Percentiles rank a stretch among this genome's conserved stretches.
Conservation (phyloP, 1,140 invertebrate species). For the Lepidotrigona ventralis region DNA sequence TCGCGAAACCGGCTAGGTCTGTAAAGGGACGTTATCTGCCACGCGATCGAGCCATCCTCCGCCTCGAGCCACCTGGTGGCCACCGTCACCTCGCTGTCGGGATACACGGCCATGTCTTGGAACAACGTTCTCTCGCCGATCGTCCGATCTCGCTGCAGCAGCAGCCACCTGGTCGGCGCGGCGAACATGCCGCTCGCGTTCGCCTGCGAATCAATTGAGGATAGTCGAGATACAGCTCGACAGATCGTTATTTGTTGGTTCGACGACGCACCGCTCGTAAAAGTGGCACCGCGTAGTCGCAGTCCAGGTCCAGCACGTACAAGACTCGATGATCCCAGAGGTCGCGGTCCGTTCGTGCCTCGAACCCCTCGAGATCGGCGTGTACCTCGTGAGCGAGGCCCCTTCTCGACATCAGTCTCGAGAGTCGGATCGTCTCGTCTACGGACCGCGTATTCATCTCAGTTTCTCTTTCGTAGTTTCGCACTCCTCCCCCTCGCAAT, state of each 20-base stretch:
- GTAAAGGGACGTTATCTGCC: constrained; percentile 64
- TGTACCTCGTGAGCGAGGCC: constrained; percentile 34
- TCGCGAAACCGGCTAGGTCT: constrained; percentile 54
- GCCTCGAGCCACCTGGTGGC: constrained; percentile 1
- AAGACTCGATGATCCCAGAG: constrained; percentile 39
- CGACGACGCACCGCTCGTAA: constrained; percentile 39
- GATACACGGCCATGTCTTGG: constrained; percentile 48
- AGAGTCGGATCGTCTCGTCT: constrained; percentile 46
- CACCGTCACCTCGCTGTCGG: constrained; percentile 69
- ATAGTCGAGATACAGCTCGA: not conserved
- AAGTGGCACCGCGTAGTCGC: constrained; percentile 37
- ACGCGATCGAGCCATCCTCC: constrained; percentile 22
- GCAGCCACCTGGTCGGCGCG: constrained; percentile 69
- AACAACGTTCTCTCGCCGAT: constrained; percentile 35
- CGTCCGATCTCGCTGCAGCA: constrained; percentile 57
- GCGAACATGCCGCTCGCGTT: constrained; percentile 60
- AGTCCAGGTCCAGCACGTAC: constrained; percentile 50
- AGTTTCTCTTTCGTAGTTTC: not conserved
- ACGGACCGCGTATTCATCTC: not conserved
- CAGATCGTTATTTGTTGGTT: not conserved
- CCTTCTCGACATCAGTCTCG: constrained; percentile 35
- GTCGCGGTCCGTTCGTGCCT: not conserved
- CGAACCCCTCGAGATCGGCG: constrained; percentile 5
- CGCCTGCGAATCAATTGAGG: constrained; percentile 48
- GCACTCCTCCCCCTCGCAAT: too few relatives aligned